A percentile compares a stretch with the other conserved stretches of the same genome.
Conservation (phyloP, 2,113 vertebrate species). For the Burhinus bistriatus region DNA sequence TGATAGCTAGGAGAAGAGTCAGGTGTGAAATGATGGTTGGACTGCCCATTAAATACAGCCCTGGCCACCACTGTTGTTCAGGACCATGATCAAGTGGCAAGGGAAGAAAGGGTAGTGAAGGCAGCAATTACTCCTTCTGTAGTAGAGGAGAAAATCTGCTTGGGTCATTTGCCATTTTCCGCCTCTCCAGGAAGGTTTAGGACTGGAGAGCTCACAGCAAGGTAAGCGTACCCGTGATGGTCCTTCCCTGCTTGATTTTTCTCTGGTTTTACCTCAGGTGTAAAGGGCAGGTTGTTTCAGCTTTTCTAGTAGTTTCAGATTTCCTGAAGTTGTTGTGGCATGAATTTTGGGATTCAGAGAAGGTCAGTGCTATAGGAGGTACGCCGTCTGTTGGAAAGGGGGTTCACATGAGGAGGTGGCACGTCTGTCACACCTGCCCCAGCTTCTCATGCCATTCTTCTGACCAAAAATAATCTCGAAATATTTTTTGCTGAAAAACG, state of each 20-base stretch:
- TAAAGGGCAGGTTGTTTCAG: not conserved
- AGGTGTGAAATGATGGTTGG: not conserved
- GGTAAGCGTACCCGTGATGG: not conserved
- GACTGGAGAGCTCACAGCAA: not conserved
- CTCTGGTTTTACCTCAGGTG: not conserved
- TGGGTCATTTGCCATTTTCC: not conserved
- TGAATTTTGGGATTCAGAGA: not conserved
- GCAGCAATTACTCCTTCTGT: not conserved
- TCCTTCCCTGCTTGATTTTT: not conserved
- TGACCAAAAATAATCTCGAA: not conserved
- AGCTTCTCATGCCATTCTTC: not conserved
- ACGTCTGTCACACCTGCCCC: not conserved
- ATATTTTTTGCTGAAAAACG: not conserved
- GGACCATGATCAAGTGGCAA: not conserved
- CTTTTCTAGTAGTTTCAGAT: not conserved
- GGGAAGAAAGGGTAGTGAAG: not conserved
- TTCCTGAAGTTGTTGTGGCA: not conserved
- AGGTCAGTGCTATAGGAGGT: not conserved
- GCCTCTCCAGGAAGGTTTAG: too few relatives aligned
- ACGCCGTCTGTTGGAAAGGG: fast-evolving
- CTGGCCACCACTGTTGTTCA: not conserved
- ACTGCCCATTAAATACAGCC: not conserved
- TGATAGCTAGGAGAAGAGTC: not conserved
- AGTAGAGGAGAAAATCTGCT: not conserved
- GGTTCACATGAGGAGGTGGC: not conserved